A percentile compares a stretch with the other conserved stretches of the same genome.
Conservation (phyloP, 2,888 invertebrate species). For the Sminthurinus aureus region DNA sequence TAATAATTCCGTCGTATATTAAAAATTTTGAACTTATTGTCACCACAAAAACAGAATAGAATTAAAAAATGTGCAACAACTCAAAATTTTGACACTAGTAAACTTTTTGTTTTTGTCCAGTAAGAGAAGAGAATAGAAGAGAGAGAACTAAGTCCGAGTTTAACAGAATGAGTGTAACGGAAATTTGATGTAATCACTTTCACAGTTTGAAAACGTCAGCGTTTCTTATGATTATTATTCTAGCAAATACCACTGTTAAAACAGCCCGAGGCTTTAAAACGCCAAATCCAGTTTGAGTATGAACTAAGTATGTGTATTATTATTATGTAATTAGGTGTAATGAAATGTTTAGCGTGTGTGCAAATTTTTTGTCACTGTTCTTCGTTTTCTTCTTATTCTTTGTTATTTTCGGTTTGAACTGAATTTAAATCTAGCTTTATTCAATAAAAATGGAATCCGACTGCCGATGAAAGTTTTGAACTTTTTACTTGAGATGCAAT, state of each 20-base stretch:
- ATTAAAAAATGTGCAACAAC: neutral
- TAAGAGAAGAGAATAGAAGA: no score
- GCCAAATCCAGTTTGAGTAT: neutral
- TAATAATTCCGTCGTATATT: neutral
- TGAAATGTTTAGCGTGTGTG: neutral
- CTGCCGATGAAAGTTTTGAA: no score
- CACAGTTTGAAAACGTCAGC: neutral
- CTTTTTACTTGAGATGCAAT: no score
- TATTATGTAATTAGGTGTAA: neutral
- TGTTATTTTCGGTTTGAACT: neutral
- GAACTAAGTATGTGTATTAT: neutral
- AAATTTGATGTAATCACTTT: neutral
- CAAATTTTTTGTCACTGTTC: neutral
- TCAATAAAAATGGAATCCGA: neutral
- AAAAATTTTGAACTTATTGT: neutral
- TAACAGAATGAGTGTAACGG: neutral
- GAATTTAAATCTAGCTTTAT: neutral
- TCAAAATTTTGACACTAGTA: no score
- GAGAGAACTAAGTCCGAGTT: neutral
- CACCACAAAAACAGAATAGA: neutral
- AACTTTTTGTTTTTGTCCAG: neutral
- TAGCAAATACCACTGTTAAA: neutral
- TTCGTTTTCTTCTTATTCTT: neutral
- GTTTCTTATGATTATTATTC: neutral
- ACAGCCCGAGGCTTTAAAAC: slow-evolving; percentile 2